Percentiles rank a stretch among this genome's conserved stretches.
These are phyloP conservation scores for Drosophila melanogaster DNA, from an alignment of 1,140 invertebrate species.

Conservation along the genomic window Release_6_plus_ISO1_MT NT_037436.4:17524501-17525000, in stretches of 20 bases:
- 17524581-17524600: constrained; percentile 50
- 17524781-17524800: constrained; percentile 19
- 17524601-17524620: constrained; percentile 58
- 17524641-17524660: constrained; percentile 31
- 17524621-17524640: constrained; percentile 26
- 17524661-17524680: constrained; percentile 51
- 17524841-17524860: constrained; percentile 36
- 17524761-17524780: constrained; percentile 56
- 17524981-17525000: not conserved
- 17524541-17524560: constrained; percentile 26
- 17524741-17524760: constrained; percentile 56
- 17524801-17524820: constrained; percentile 22
- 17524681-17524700: constrained; percentile 61
- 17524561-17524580: constrained; percentile 40
- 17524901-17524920: constrained; percentile 49
- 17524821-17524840: constrained; percentile 36
- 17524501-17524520: no score
- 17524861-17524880: constrained; percentile 54
- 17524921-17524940: constrained; percentile 56
- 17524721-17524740: constrained; percentile 46
- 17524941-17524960: constrained; percentile 72
- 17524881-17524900: constrained; percentile 38
- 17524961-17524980: constrained; percentile 10
- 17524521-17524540: no score
- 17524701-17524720: constrained; percentile 50